Evolutionary conservation across 2,888 invertebrate species (phyloP), one percentile per base, ranked within the genome.

Genomic region (Cryptus viduatorius): DNA sequence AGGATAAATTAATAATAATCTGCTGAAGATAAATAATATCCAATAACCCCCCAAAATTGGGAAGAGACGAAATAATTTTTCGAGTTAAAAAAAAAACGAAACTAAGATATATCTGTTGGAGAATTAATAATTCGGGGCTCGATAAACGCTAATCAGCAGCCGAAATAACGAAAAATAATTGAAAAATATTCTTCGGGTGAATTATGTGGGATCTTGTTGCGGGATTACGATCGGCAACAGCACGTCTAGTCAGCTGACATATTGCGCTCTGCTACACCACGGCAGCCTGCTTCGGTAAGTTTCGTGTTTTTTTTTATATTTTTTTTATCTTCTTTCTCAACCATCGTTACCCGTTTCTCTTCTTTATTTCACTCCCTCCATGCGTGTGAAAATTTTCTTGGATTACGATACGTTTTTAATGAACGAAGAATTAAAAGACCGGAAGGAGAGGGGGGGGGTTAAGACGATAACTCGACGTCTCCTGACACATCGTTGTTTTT

Each of bases 211-310:
- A 93, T 93, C 90, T 90, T 91, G 91, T 88, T 88, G 90, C 90
- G 90, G 89, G 90, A 92, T 92, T 92, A 90, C 92, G 90, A 91
- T 91, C 93, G 90, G 92, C 92, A 91, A 92, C 92, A 65, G 84
- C 75, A 92, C 93, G 93, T 93, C 93, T 93, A 93, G 93, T 93
- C 93, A 93, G 93, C 93, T 93, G 93, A 93, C 93, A 93, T 93
- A 93, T 93, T 93, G 93, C 93, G 93, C 93, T 90, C 92, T 92
- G 93, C 93, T 93, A 92, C 93, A 92, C 92, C 92, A 92, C 92
- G 93, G 92, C 92, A 92, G 92, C 91, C 90, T 79, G 79, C 82
- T 92, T 92, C 91, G 92, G 93, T 93, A 89, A 93, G 93, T 93
- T 83, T 68, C 42, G 56, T 42, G 37, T 79, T 71, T 79, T 71